Evolutionary conservation across 2,113 vertebrate species (phyloP).

Genomic region (Eptesicus fuscus): DNA sequence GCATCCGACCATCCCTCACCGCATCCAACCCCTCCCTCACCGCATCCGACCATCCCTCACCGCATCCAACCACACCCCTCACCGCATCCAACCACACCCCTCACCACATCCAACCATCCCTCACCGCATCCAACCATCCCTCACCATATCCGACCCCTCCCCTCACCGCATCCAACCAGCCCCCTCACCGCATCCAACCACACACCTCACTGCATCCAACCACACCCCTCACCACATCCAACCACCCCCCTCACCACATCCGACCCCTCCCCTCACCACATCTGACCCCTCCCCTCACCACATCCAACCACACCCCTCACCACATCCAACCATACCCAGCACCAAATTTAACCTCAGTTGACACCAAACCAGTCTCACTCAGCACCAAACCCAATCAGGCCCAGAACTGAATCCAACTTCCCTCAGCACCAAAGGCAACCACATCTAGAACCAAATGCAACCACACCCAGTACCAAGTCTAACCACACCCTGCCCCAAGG

Average conservation of each 20-base stretch:
- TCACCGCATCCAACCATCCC: background rate
- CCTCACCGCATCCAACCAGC: background rate
- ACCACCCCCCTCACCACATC: background rate
- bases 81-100: too few relatives aligned
- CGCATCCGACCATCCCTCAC: background rate
- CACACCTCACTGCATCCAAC: background rate
- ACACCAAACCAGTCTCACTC: background rate
- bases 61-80: background rate
- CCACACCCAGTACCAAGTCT: background rate
- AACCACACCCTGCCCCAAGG: background rate
- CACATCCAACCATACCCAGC: fast-evolving
- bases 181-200: too few relatives aligned
- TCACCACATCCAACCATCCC: background rate
- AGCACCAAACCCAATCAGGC: fast-evolving
- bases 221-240: background rate
- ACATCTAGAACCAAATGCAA: background rate
- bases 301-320: background rate
- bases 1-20: background rate
- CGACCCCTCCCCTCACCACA: background rate
- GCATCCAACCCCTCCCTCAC: background rate
- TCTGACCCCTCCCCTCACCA: fast-evolving
- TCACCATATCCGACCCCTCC: background rate
- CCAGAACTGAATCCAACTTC: background rate
- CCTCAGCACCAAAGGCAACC: background rate
- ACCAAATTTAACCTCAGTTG: fast-evolving